A percentile compares a stretch with the other conserved stretches of the same genome.
phyloP scores from a whole-genome alignment of 1,140 invertebrate species.

The Cephus cinctus region DNA sequence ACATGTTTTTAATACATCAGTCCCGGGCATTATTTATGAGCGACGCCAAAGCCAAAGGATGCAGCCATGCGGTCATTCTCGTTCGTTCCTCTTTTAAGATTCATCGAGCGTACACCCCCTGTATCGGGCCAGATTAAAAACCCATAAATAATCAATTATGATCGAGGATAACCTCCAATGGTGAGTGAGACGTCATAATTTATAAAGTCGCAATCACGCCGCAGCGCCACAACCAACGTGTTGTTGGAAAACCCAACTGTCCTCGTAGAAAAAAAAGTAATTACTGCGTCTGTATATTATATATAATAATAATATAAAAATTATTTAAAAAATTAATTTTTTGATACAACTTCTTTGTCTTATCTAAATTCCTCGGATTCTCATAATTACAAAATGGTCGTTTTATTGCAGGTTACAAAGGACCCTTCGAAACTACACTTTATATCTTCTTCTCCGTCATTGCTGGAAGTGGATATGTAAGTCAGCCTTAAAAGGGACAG shows the following conservation, averaged over 20 bases:
- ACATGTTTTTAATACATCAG: neutral
- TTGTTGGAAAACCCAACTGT: neutral
- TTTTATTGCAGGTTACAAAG: too few relatives aligned
- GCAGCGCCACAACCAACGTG: neutral
- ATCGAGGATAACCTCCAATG: neutral
- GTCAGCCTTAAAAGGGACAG: neutral
- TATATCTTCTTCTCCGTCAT: too few relatives aligned
- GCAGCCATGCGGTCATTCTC: slow-evolving; percentile 10
- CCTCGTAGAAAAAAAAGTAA: neutral
- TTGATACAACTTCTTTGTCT: too few relatives aligned
- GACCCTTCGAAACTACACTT: too few relatives aligned
- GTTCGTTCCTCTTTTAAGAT: slow-evolving; percentile 3
- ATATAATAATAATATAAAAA: too few relatives aligned
- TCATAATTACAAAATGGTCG: too few relatives aligned
- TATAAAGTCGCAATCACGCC: slow-evolving; percentile 9
- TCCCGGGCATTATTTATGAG: neutral
- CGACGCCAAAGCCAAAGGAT: slow-evolving; percentile 13
- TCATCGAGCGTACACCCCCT: neutral
- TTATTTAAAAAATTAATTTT: too few relatives aligned
- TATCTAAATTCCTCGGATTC: too few relatives aligned
- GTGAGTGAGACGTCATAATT: slow-evolving; percentile 4
- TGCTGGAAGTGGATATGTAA: too few relatives aligned
- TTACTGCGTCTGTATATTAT: too few relatives aligned
- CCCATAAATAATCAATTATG: slow-evolving; percentile 20
- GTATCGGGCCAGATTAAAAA: slow-evolving; percentile 5